Evolutionary conservation across 2,888 invertebrate genomes (phyloP).

Genomic region (Caradrina kadenii): DNA sequence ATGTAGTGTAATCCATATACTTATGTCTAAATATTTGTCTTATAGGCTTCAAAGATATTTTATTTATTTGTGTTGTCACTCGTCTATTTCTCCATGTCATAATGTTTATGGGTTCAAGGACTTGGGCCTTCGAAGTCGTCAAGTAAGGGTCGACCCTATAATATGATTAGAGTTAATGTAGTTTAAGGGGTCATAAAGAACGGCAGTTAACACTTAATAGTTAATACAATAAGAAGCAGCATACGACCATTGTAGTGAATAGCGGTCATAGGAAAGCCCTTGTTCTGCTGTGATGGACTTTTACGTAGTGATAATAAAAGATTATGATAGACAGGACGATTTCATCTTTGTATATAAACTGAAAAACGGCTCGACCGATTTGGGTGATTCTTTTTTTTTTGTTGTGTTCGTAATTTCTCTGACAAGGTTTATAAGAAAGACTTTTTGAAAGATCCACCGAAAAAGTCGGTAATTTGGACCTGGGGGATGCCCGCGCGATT

Average conservation of each 20-base stretch:
- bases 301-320: constrained; percentile 27
- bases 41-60: constrained; percentile 6
- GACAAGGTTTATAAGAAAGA: too few species aligned
- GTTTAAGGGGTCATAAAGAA: constrained; percentile 42
- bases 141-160: constrained; percentile 44
- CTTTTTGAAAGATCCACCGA: too few species aligned
- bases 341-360: neutral
- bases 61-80: constrained; percentile 24
- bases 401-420: too few species aligned
- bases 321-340: neutral
- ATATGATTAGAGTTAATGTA: constrained; percentile 42
- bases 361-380: too few species aligned
- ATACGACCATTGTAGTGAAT: constrained; percentile 34
- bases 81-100: constrained; percentile 35
- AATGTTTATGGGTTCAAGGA: constrained; percentile 45
- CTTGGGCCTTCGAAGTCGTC: constrained; percentile 28
- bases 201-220: constrained; percentile 44
- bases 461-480: too few species aligned
- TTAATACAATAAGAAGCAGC: constrained; percentile 50
- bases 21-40: constrained; percentile 25
- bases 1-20: constrained; percentile 11
- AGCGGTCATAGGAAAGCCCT: constrained; percentile 7
- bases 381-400: too few species aligned
- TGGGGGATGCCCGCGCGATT: too few species aligned
- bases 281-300: constrained; percentile 15